Conservation (phyloP, 1,140 invertebrate species). For the Riptortus pedestris region DNA sequence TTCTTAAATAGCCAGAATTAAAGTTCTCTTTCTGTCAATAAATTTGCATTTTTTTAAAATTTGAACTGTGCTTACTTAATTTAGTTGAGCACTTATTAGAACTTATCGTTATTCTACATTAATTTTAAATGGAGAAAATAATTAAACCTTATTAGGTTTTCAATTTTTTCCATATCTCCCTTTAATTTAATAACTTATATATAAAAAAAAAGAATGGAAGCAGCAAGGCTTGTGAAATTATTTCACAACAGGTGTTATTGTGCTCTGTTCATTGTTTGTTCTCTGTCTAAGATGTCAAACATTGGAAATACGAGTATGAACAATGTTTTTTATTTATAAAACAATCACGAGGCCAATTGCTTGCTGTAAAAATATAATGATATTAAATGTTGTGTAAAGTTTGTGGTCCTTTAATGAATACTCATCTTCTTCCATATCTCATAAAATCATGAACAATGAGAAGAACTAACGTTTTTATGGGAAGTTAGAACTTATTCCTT, state of each 20-base stretch:
- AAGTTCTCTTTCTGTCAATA: background rate
- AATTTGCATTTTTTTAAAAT: background rate
- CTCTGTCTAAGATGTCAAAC: no score
- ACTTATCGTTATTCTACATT: background rate
- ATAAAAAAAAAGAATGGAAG: background rate
- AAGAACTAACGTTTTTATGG: no score
- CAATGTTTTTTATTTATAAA: no score
- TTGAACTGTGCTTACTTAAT: background rate
- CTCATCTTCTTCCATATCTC: no score
- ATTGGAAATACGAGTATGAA: no score
- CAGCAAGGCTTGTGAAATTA: background rate
- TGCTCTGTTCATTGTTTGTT: background rate
- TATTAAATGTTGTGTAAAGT: no score
- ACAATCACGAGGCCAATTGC: no score
- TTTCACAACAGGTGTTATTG: constrained; percentile 1
- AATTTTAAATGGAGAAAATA: background rate
- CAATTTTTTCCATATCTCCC: no score
- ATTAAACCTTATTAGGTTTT: background rate
- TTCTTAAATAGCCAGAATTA: background rate
- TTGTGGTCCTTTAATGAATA: no score
- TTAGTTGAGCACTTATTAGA: background rate
- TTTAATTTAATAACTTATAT: background rate
- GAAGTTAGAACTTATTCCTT: no score
- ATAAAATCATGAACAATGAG: no score
- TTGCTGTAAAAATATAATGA: no score